A percentile compares a stretch with the other conserved stretches of the same genome.
Evolutionary conservation across 2,888 invertebrate species (phyloP).

Genomic region (Mechanitis messenoides): DNA sequence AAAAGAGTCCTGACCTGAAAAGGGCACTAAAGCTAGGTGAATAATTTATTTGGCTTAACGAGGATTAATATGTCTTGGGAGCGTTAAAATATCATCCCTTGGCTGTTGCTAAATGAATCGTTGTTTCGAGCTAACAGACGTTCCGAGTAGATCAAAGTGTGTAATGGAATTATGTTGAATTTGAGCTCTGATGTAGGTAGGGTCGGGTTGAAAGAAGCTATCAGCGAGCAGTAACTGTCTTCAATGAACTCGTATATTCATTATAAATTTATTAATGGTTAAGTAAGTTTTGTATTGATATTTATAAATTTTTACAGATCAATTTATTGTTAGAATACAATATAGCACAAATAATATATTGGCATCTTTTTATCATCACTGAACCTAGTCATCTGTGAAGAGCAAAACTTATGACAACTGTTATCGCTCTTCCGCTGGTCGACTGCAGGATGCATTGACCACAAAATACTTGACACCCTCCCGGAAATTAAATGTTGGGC

Average conservation of each 20-base stretch:
- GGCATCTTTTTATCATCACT: no score
- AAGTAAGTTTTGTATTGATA: no score
- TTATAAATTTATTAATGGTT: background rate
- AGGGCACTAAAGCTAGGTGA: slow-evolving; percentile 41
- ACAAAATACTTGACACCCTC: slow-evolving; percentile 4
- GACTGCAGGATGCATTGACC: slow-evolving; percentile 7
- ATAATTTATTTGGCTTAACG: slow-evolving; percentile 65
- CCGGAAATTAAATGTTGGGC: slow-evolving; percentile 18
- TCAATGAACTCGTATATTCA: slow-evolving; percentile 1
- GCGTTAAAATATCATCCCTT: slow-evolving; percentile 50
- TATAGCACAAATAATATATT: no score
- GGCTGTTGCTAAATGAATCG: slow-evolving; percentile 32
- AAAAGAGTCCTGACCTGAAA: slow-evolving; percentile 15
- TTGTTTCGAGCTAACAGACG: slow-evolving; percentile 28
- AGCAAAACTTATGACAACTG: slow-evolving; percentile 13
- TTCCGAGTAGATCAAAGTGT: slow-evolving; percentile 32
- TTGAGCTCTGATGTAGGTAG: slow-evolving; percentile 13
- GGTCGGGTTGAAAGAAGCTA: slow-evolving; percentile 7
- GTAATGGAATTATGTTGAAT: slow-evolving; percentile 34
- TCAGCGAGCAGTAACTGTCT: background rate
- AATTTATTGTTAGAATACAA: no score
- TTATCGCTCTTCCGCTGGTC: slow-evolving; percentile 19
- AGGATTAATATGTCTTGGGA: slow-evolving; percentile 58
- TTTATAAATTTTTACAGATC: no score
- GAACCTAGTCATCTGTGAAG: background rate